Percentiles rank a stretch among this genome's conserved stretches.
These are phyloP conservation scores for Valencia hispanica DNA, from an alignment of 2,797 vertebrate species.

Conservation along the genomic window DNA sequence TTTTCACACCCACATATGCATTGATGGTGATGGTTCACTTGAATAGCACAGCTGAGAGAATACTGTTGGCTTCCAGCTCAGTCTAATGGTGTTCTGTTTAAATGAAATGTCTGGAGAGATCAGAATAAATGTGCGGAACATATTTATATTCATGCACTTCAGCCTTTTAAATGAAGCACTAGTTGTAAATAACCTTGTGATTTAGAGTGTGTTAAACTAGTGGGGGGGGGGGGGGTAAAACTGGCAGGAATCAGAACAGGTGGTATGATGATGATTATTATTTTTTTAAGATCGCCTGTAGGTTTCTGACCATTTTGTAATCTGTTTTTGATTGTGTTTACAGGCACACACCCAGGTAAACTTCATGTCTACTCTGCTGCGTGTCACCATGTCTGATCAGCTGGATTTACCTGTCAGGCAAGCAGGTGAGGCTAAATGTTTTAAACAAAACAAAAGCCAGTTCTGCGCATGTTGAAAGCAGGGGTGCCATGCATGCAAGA, in stretches of 20 bases:
- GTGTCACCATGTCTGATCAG: constrained; percentile 98
- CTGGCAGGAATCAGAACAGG: not conserved
- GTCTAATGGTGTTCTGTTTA: constrained; percentile 21
- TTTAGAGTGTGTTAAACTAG: not conserved
- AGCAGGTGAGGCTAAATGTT: constrained; percentile 86
- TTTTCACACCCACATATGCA: constrained; percentile 35
- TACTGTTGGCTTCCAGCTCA: constrained; percentile 18
- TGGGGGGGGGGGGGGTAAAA: no score
- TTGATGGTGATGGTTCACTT: constrained; percentile 42
- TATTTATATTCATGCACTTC: not conserved
- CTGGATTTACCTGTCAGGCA: constrained; percentile 98
- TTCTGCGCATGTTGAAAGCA: not conserved
- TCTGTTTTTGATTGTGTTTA: constrained; percentile 51
- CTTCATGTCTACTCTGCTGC: constrained; percentile 96
- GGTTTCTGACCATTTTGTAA: not conserved
- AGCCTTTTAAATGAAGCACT: not conserved
- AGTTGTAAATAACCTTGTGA: not conserved
- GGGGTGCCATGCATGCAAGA: not conserved
- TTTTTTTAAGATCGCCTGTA: not conserved
- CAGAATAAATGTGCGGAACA: not conserved
- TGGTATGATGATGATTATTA: no score
- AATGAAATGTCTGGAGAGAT: constrained; percentile 16
- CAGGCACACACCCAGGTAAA: constrained; percentile 95
- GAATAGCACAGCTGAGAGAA: constrained; percentile 27
- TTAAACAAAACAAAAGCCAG: not conserved